Conservation (phyloP, 2,888 invertebrate genomes). For the Ypsolopha scabrella region DNA sequence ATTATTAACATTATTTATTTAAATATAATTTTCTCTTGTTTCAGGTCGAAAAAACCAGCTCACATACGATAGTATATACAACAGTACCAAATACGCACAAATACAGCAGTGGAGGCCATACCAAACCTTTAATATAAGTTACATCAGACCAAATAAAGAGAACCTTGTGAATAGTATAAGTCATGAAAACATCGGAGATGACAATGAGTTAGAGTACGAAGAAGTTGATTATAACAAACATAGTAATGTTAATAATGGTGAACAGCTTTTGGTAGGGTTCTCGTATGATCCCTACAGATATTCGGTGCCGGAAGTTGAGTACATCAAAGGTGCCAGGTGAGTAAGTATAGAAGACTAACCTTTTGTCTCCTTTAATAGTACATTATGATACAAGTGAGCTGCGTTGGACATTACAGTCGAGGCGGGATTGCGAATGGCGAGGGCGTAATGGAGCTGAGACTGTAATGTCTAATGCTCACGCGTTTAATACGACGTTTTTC, state of each 20-base stretch:
- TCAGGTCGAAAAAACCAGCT: slow-evolving; percentile 38
- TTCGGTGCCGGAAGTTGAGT: slow-evolving; percentile 50
- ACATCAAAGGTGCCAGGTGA: slow-evolving; percentile 48
- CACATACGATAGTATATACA: slow-evolving; percentile 47
- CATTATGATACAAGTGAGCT: too few relatives aligned
- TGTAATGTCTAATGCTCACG: too few relatives aligned
- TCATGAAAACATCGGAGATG: slow-evolving; percentile 8
- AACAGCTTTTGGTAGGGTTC: slow-evolving; percentile 42
- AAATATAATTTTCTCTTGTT: slow-evolving; percentile 26
- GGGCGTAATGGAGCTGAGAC: too few relatives aligned
- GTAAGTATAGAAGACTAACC: slow-evolving; percentile 3
- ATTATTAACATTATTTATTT: too few relatives aligned
- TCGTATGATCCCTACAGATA: slow-evolving; percentile 51
- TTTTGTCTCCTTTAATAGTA: too few relatives aligned
- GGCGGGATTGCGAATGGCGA: too few relatives aligned
- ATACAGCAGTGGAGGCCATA: slow-evolving; percentile 24
- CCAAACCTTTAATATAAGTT: slow-evolving; percentile 17
- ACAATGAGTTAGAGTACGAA: slow-evolving; percentile 26
- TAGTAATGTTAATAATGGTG: slow-evolving; percentile 13
- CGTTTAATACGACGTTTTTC: too few relatives aligned
- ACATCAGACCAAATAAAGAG: not conserved
- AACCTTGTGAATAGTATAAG: slow-evolving; percentile 7
- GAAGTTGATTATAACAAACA: slow-evolving; percentile 17
- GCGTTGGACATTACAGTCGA: too few relatives aligned
- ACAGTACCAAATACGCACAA: slow-evolving; percentile 47